These are phyloP conservation scores for Myotis pilosus DNA, from an alignment of 2,797 vertebrate genomes.

Conservation along the genomic window DNA sequence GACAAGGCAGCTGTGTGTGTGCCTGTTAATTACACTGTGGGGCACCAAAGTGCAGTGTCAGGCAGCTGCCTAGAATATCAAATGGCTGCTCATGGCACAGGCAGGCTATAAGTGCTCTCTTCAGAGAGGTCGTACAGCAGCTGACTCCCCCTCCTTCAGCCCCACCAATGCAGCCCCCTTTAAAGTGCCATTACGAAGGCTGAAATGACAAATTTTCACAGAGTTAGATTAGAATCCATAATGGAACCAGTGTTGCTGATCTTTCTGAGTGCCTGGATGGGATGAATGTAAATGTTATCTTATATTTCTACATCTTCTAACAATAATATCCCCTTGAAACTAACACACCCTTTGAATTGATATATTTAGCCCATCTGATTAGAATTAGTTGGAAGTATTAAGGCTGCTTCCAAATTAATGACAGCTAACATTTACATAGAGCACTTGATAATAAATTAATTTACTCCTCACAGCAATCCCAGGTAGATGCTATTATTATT, in stretches of 20 bases:
- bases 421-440: not conserved
- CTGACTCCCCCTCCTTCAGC: not conserved
- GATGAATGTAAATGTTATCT: slow-evolving; percentile 18
- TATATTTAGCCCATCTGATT: slow-evolving; percentile 47
- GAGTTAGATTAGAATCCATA: slow-evolving; percentile 46
- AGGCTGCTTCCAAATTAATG: slow-evolving; percentile 49
- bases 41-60: slow-evolving; percentile 68
- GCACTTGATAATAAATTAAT: slow-evolving; percentile 30
- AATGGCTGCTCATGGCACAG: slow-evolving; percentile 55
- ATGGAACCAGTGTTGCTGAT: not conserved
- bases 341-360: slow-evolving; percentile 29
- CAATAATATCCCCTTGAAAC: slow-evolving; percentile 16
- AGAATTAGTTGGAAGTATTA: slow-evolving; percentile 38
- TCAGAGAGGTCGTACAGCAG: slow-evolving; percentile 49
- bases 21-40: slow-evolving; percentile 70
- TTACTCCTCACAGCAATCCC: not conserved
- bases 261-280: slow-evolving; percentile 17
- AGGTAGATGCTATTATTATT: not conserved
- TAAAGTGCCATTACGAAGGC: slow-evolving; percentile 32
- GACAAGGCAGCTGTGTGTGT: slow-evolving; percentile 66
- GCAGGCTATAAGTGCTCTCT: slow-evolving; percentile 48
- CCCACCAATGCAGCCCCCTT: not conserved
- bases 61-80: slow-evolving; percentile 76
- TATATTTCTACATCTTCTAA: slow-evolving; percentile 40
- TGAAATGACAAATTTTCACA: slow-evolving; percentile 15